These are phyloP conservation scores for Epizoanthus illoricatus DNA, from an alignment of 92 coral and sea anemone species.

Conservation along the genomic window DNA sequence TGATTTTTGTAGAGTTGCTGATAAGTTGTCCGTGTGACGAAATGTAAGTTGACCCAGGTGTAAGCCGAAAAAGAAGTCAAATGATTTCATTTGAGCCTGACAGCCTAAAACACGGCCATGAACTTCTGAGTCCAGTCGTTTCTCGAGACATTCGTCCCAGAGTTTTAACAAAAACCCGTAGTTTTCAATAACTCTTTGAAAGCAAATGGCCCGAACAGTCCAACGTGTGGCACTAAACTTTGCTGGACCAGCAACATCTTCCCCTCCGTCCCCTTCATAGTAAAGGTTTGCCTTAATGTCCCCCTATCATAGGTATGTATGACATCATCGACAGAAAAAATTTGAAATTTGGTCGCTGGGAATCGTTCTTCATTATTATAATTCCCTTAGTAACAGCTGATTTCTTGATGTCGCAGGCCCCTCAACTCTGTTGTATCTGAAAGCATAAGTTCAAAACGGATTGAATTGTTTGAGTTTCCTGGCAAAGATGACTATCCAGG, in stretches of 20 bases:
- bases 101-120: constrained; percentile 59
- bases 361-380: too few species aligned
- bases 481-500: too few species aligned
- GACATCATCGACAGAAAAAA: too few species aligned
- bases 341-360: too few species aligned
- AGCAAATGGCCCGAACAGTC: constrained; percentile 63
- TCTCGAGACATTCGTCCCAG: constrained; percentile 50
- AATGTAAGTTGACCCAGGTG: constrained; percentile 46
- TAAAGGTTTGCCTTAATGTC: constrained; percentile 45
- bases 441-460: too few species aligned
- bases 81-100: constrained; percentile 59
- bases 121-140: constrained; percentile 49
- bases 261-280: constrained; percentile 37
- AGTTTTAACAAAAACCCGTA: constrained; percentile 49
- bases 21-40: constrained; percentile 51
- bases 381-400: too few species aligned
- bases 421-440: too few species aligned
- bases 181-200: constrained; percentile 61
- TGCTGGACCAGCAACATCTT: constrained; percentile 51
- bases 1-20: constrained; percentile 36
- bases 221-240: constrained; percentile 64
- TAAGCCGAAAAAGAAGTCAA: constrained; percentile 48
- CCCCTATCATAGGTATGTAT: constrained; percentile 34
- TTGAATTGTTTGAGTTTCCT: too few species aligned
- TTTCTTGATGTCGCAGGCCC: too few species aligned